A percentile compares a stretch with the other conserved stretches of the same genome.
Evolutionary conservation across 2,113 vertebrate genomes (phyloP).

Genomic region (Cololabis saira): DNA sequence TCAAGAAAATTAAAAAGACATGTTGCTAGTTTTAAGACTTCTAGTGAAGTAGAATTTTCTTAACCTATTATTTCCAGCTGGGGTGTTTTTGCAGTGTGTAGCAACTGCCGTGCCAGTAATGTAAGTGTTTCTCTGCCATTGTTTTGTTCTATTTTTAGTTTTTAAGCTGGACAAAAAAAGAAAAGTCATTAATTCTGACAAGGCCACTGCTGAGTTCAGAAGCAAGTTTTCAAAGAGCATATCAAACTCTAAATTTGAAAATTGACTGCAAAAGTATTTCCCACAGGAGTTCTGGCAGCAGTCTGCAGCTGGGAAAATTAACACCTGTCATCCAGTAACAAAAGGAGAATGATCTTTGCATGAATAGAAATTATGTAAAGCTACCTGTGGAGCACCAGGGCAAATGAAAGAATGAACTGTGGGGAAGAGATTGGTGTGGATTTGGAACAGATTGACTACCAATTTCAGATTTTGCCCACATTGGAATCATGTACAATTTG

Average conservation of each 20-base stretch:
- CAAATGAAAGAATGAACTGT: slow-evolving; percentile 6
- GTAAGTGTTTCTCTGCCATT: background rate
- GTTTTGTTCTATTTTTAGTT: slow-evolving; percentile 9
- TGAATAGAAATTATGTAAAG: slow-evolving; percentile 18
- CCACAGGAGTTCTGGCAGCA: background rate
- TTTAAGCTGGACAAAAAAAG: background rate
- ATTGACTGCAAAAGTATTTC: slow-evolving; percentile 14
- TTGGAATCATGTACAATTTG: too few species aligned
- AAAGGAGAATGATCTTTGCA: background rate
- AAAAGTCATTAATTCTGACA: slow-evolving; percentile 14
- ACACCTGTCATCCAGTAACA: slow-evolving; percentile 28
- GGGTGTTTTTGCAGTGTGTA: too few species aligned
- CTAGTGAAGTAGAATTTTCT: too few species aligned
- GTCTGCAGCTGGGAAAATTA: slow-evolving; percentile 24
- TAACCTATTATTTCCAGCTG: too few species aligned
- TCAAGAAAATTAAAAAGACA: too few species aligned
- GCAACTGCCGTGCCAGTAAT: too few species aligned
- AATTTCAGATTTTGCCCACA: background rate
- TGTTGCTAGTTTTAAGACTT: too few species aligned
- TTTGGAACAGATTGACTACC: background rate
- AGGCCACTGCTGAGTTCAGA: slow-evolving; percentile 12
- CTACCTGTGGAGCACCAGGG: background rate
- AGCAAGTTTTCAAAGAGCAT: slow-evolving; percentile 1
- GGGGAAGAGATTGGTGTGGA: background rate
- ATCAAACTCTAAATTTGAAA: slow-evolving; percentile 7